These are phyloP conservation scores for Antitype chi DNA, from an alignment of 2,888 invertebrate species.

Conservation along the genomic window DNA sequence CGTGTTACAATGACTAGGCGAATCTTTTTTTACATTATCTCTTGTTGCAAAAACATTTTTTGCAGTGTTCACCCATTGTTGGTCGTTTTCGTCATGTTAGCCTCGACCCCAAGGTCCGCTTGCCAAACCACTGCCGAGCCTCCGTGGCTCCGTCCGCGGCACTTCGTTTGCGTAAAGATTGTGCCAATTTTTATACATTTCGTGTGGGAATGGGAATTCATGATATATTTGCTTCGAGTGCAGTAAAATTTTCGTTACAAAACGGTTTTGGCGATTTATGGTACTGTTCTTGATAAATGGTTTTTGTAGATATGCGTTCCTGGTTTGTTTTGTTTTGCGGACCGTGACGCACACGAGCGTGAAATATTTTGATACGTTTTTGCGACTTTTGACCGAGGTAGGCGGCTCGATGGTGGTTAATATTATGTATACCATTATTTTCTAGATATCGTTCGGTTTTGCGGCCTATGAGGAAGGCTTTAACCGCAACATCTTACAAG, in stretches of 20 bases:
- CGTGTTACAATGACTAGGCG: constrained; percentile 58
- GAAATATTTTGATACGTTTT: constrained; percentile 51
- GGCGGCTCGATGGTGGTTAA: background rate
- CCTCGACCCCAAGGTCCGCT: constrained; percentile 70
- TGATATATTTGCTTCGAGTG: constrained; percentile 43
- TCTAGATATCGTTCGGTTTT: constrained; percentile 11
- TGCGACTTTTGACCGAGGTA: constrained; percentile 22
- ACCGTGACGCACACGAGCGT: constrained; percentile 38
- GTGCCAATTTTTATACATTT: constrained; percentile 60
- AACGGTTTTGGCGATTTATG: constrained; percentile 62
- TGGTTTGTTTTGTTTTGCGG: constrained; percentile 55
- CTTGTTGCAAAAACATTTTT: constrained; percentile 60
- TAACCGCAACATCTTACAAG: constrained; percentile 47
- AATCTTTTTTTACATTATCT: constrained; percentile 60
- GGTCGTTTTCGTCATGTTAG: constrained; percentile 69
- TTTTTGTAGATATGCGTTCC: constrained; percentile 52
- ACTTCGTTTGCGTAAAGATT: constrained; percentile 63
- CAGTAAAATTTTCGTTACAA: constrained; percentile 54
- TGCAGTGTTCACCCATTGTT: constrained; percentile 67
- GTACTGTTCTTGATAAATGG: constrained; percentile 58
- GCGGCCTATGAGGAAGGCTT: constrained; percentile 18
- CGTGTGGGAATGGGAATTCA: constrained; percentile 49
- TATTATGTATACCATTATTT: constrained; percentile 15
- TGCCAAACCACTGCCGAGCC: constrained; percentile 63
- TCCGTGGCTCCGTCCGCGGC: constrained; percentile 49